These are phyloP conservation scores for Amblyopsis rosae DNA, from an alignment of 2,113 vertebrate genomes.

Conservation along the genomic window DNA sequence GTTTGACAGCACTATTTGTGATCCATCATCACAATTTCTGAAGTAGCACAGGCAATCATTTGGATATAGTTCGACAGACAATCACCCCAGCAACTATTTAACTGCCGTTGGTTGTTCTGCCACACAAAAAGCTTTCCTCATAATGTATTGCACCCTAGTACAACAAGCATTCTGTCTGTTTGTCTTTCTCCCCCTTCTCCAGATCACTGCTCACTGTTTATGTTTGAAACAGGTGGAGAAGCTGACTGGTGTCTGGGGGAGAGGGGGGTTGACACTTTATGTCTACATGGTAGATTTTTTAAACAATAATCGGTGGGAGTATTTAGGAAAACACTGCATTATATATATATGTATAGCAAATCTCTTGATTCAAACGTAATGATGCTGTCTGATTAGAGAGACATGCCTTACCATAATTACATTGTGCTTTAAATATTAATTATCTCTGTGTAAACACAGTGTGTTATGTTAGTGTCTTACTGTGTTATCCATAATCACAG, in stretches of 20 bases:
- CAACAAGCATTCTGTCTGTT: too few relatives aligned
- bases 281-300: constrained; percentile 13
- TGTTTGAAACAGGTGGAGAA: too few relatives aligned
- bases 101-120: too few relatives aligned
- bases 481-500: constrained; percentile 72
- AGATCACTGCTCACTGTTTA: too few relatives aligned
- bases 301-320: constrained; percentile 17
- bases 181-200: too few relatives aligned
- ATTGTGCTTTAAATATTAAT: constrained; percentile 73
- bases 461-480: constrained; percentile 62
- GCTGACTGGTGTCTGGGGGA: too few relatives aligned
- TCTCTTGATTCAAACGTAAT: constrained; percentile 70
- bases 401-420: constrained; percentile 73
- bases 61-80: background rate
- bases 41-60: background rate
- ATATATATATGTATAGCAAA: constrained; percentile 53
- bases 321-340: constrained; percentile 40
- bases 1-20: background rate
- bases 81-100: background rate
- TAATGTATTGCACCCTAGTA: too few relatives aligned
- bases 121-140: too few relatives aligned
- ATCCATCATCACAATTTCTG: background rate
- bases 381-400: constrained; percentile 72
- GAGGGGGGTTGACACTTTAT: background rate
- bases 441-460: constrained; percentile 66